Base-by-base conservation (phyloP, 2,888 invertebrate genomes). In the Leucophenga montana region DNA sequence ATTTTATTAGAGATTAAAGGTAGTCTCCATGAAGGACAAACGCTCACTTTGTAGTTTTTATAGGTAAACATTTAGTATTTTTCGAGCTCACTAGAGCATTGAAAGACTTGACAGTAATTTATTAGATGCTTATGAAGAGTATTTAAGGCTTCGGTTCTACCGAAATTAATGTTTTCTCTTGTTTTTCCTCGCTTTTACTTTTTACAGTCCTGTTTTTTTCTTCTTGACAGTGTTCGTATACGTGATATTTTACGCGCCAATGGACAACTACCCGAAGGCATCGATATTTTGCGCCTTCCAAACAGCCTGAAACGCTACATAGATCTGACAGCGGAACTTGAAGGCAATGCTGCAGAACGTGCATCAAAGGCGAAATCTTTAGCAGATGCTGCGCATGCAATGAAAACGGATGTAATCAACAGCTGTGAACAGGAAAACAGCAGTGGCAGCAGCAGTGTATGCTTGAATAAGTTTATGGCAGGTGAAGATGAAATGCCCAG, bases 241-340 rank as follows among this genome's bases (percentile, higher is more conserved):
- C 90, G 95, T 71, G 89, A 92, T 59, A 86, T 89, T 68, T 87
- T 96, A 62, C 92, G 93, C 90, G 80, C 90, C 46, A 94, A 93
- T 83, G 94, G 93, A 87, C 92, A 93, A 77, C 86, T 96, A 54
- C 95, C 95, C 0, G 91, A 92, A 76, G 95, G 95, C 14, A 94
- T 95, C 75, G 90, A 91, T 75, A 91, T 90, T 20, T 85, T 95
- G 62, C 91, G 92, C 4, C 88, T 95, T 75, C 95, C 95, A 0
- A 88, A 90, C 53, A 89, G 91, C 39, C 86, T 95, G 72, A 92
- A 92, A 80, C 90, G 91, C 77, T 95, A 95, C 88, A 89, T 95
- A 75, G 95, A 95, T 89, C 90, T 95, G 67, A 90, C 93, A 85
- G 91, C 92, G 69, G 94, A 95, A 76, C 75, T 86, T 39, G 85